These are phyloP conservation scores for Drosophila demipolita DNA, from an alignment of 2,888 invertebrate genomes.

Conservation along the genomic window DNA sequence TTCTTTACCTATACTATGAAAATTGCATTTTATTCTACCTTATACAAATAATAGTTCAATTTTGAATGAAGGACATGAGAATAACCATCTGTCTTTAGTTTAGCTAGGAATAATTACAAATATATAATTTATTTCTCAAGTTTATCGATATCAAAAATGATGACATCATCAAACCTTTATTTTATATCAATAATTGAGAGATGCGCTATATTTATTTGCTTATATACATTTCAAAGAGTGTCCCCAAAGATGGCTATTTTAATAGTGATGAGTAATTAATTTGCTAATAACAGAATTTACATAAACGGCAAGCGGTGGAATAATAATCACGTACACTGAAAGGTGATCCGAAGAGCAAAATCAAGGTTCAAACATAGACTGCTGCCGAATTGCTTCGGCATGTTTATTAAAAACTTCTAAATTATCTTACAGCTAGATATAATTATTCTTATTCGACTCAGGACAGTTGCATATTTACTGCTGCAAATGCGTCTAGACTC, in stretches of 20 bases:
- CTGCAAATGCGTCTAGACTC: no score
- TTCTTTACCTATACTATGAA: not conserved
- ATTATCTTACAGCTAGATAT: no score
- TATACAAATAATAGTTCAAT: not conserved
- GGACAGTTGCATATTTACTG: no score
- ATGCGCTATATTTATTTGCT: constrained; percentile 2
- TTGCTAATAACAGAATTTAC: no score
- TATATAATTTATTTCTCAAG: not conserved
- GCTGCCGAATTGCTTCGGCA: no score
- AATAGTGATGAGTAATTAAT: no score
- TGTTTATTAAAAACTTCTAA: no score
- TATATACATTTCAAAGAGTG: constrained; percentile 2
- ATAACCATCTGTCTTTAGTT: not conserved
- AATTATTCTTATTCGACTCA: no score
- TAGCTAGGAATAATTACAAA: not conserved
- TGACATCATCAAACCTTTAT: not conserved
- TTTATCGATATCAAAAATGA: not conserved
- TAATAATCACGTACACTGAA: no score
- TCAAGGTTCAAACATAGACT: no score
- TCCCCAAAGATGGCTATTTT: not conserved
- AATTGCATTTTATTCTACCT: not conserved
- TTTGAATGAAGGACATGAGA: not conserved
- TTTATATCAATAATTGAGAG: not conserved
- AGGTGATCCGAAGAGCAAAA: no score
- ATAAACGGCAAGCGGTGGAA: no score